phyloP scores from a whole-genome alignment of 92 coral and sea anemone species.

The Porites rus region DNA sequence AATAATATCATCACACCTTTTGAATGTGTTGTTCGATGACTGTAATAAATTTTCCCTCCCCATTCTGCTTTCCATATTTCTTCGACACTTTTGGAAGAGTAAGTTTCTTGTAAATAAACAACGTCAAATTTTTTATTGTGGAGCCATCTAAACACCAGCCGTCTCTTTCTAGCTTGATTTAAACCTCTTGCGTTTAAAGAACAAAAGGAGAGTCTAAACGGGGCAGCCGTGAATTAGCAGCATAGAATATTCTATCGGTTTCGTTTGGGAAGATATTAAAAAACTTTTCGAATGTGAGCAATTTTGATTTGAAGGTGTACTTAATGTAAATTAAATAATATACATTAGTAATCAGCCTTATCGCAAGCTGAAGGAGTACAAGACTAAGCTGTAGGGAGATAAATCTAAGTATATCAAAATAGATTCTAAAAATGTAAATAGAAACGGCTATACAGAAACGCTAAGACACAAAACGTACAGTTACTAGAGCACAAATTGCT shows the following conservation, averaged over 20 bases:
- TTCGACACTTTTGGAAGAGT: neutral
- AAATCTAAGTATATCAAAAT: neutral
- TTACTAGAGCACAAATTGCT: neutral
- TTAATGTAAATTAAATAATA: neutral
- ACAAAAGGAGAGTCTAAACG: neutral
- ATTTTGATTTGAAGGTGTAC: no score
- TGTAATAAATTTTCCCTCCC: conserved; percentile 38
- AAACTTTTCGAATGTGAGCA: no score
- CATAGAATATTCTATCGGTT: no score
- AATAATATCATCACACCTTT: conserved; percentile 45
- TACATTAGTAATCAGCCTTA: neutral
- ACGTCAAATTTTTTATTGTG: neutral
- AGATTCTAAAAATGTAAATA: neutral
- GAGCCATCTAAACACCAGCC: neutral
- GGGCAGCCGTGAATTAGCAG: neutral
- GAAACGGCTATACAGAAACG: no score
- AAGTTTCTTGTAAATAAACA: conserved; percentile 1
- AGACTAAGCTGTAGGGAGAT: neutral
- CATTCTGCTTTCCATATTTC: conserved; percentile 36
- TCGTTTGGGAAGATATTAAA: no score
- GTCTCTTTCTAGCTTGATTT: neutral
- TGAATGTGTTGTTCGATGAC: conserved; percentile 28
- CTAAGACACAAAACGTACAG: neutral
- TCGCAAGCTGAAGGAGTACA: neutral
- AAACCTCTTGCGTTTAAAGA: conserved; percentile 1